These are phyloP conservation scores for Graphium colonna DNA, from an alignment of 2,888 invertebrate genomes.

Conservation along the genomic window DNA sequence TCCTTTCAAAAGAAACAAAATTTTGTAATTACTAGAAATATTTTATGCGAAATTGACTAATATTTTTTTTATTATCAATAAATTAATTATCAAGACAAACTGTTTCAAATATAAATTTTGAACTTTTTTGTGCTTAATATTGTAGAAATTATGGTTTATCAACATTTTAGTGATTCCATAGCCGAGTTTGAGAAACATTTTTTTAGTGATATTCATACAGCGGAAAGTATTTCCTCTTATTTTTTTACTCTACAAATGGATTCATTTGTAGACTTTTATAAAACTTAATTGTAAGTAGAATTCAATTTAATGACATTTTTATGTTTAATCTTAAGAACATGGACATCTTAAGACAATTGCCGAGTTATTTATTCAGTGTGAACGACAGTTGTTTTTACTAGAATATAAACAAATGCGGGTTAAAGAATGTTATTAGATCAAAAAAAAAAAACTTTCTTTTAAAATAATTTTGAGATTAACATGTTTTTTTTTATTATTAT, in stretches of 20 bases:
- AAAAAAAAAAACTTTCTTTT: not conserved
- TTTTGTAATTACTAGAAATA: constrained; percentile 10
- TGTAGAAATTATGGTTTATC: not conserved
- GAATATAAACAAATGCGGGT: constrained; percentile 13
- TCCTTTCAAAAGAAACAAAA: too few relatives aligned
- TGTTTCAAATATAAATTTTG: too few relatives aligned
- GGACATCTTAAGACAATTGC: constrained; percentile 35
- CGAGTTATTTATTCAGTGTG: constrained; percentile 22
- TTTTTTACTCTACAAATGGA: constrained; percentile 78
- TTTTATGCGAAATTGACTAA: too few relatives aligned
- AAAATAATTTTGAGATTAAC: constrained; percentile 14
- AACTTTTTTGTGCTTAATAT: not conserved
- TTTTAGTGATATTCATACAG: constrained; percentile 35
- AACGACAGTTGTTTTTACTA: constrained; percentile 7
- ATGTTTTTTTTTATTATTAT: constrained; percentile 8
- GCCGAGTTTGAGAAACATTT: constrained; percentile 16
- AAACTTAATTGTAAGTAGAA: constrained; percentile 63
- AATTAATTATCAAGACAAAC: too few relatives aligned
- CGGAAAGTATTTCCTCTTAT: constrained; percentile 68
- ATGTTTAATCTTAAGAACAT: constrained; percentile 24
- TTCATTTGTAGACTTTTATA: constrained; percentile 73
- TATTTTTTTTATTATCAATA: too few relatives aligned
- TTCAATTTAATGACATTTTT: constrained; percentile 57
- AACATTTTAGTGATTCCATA: not conserved
- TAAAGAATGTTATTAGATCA: constrained; percentile 18